Conservation (phyloP, 2,113 vertebrate genomes). For the Channa maculata region DNA sequence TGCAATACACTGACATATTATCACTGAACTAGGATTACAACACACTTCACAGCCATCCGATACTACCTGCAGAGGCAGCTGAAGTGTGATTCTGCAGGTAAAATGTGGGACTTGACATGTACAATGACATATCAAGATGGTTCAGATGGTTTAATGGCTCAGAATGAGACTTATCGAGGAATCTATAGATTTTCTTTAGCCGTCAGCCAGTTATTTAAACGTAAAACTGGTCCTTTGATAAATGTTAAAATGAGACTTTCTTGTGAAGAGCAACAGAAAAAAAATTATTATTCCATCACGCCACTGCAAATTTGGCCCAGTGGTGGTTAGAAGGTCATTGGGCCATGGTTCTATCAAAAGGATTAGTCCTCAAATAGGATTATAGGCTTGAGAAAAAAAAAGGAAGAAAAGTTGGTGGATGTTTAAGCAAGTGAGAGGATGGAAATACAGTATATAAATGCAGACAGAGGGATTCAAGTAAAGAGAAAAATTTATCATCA, state of each 20-base stretch:
- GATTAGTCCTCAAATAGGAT: slow-evolving; percentile 74
- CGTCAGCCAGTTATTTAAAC: neutral
- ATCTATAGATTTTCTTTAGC: no score
- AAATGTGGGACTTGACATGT: neutral
- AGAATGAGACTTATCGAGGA: no score
- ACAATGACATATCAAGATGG: no score
- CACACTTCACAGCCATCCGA: neutral
- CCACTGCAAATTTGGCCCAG: slow-evolving; percentile 51
- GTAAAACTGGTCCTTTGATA: slow-evolving; percentile 2
- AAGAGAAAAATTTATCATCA: slow-evolving; percentile 52
- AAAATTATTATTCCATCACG: slow-evolving; percentile 36
- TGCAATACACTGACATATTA: slow-evolving; percentile 1
- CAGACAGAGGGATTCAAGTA: slow-evolving; percentile 47
- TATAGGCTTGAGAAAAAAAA: slow-evolving; percentile 51
- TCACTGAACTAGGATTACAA: neutral
- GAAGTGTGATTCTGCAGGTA: slow-evolving; percentile 22
- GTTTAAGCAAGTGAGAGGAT: slow-evolving; percentile 46
- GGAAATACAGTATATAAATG: slow-evolving; percentile 48
- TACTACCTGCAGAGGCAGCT: neutral
- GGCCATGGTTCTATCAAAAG: slow-evolving; percentile 57
- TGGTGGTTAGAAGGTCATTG: slow-evolving; percentile 53
- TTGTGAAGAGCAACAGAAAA: slow-evolving; percentile 26
- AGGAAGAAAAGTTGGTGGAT: slow-evolving; percentile 36
- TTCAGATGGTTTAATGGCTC: no score
- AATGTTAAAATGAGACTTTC: slow-evolving; percentile 36